Evolutionary conservation across 2,113 vertebrate genomes (phyloP), one percentile per base, ranked within the genome.

Genomic region (Ptilonorhynchus violaceus): DNA sequence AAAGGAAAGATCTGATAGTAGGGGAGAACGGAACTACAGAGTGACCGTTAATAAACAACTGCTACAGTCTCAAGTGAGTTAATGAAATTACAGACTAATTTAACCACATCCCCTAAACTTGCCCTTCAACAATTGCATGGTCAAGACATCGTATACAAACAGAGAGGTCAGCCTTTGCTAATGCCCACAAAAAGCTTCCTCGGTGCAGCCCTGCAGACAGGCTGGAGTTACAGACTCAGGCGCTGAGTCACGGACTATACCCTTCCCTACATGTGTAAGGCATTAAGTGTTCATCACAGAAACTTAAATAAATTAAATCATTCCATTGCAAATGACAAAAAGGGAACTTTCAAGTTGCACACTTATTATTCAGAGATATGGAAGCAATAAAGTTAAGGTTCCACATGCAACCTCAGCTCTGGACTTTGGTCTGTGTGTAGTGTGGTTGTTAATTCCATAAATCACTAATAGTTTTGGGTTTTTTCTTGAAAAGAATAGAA

Each of bases 281-380:
- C 92, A 96, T 97, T 95, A 96, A 85, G 58, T 39, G 52, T 27
- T 96, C 94, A 95, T 93, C 92, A 85, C 66, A 97, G 72, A 92
- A 96, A 97, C 92, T 92, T 94, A 95, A 96, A 92, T 94, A 93
- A 93, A 93, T 94, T 91, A 93, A 96, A 89, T 70, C 73, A 88
- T 91, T 92, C 91, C 91, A 92, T 42, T 69, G 50, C 86, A 95
- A 95, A 96, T 82, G 88, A 92, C 80, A 93, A 86, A 91, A 93
- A 76, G 23, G 13, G 41, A 92, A 78, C 92, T 93, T 96, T 97
- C 69, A 95, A 94, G 94, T 93, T 75, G 49, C 2, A 1, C 39
- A 62, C 75, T 81, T 96, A 25, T 80, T 87, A 78, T 73, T 94
- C 85, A 84, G 42, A 67, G 94, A 92, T 91, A 82, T 89, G 96